Evolutionary conservation across 1,140 invertebrate species (phyloP), one percentile per base, ranked within the genome.

Genomic region (Akabosia matsudoensis): DNA sequence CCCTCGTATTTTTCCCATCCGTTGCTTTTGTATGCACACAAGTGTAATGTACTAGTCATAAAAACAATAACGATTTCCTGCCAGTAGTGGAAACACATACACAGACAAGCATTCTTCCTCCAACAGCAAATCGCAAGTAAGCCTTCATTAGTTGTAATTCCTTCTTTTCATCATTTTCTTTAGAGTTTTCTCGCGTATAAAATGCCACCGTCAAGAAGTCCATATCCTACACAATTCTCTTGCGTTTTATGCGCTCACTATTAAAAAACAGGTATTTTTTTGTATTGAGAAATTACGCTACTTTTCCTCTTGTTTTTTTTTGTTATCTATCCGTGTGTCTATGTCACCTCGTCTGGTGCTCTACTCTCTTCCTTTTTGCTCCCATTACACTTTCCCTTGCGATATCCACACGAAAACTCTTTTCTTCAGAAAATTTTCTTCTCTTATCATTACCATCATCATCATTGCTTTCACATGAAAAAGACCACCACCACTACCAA

Each of bases 61-160:
- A 61, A 61, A 61, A 61, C 54, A 22, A 24, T 61, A 14, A 61
- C 54, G 24, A 61, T 61, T 61, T 61, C 54, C 54, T 61, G 54
- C 4, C 54, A 22, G 24, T 22, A 18, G 37, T 10, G 37, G 7
- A 45, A 7, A 45, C 7, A 45, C 37, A 45, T 18, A 45, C 37
- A 45, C 37, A 45, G 7, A 45, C 37, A 45, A 45, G 37, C 18
- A n/a, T n/a, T n/a, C n/a, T n/a, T n/a, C n/a, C n/a, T 51, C 45
- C 45, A 61, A 61, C 54, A n/a, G 14, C 54, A 14, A 45, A 45
- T 45, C 7, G 18, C 37, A 10, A 45, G n/a, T n/a, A n/a, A n/a
- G n/a, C n/a, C n/a, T n/a, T n/a, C n/a, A n/a, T n/a, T n/a, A n/a
- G n/a, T n/a, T n/a, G n/a, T n/a, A n/a, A n/a, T n/a, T n/a, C n/a